phyloP scores from a whole-genome alignment of 2,113 vertebrate species.

The Xiphias gladius region DNA sequence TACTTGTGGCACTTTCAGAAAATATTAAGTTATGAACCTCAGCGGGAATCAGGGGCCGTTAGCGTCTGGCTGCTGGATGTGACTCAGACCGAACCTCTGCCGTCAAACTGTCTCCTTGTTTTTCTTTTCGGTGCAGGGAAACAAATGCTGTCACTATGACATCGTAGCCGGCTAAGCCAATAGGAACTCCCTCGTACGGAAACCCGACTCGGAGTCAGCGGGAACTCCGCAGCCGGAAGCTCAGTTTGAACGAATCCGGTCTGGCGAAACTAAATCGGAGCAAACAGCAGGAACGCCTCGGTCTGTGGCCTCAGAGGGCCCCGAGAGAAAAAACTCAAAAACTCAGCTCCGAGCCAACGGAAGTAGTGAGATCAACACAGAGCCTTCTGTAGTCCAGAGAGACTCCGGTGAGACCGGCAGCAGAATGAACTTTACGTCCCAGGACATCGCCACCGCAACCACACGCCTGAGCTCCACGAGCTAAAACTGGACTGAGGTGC shows the following conservation, averaged over 20 bases:
- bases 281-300: neutral
- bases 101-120: conserved; percentile 36
- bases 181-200: conserved; percentile 33
- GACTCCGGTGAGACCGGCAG: too few species aligned
- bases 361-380: too few species aligned
- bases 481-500: neutral
- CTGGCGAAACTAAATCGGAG: neutral
- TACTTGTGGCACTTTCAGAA: too few species aligned
- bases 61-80: too few species aligned
- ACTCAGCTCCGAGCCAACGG: too few species aligned
- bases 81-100: neutral
- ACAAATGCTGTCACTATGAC: conserved; percentile 47
- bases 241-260: neutral
- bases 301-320: neutral
- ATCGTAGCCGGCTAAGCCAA: conserved; percentile 69
- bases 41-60: too few species aligned
- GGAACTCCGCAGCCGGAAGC: conserved; percentile 48
- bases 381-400: too few species aligned
- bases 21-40: too few species aligned
- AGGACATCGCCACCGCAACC: neutral
- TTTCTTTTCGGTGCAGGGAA: conserved; percentile 28
- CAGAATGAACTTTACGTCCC: too few species aligned
- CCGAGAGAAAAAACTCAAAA: too few species aligned
- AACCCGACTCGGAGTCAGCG: conserved; percentile 24
- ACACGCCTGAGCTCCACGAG: neutral